Percentiles rank a stretch among this genome's conserved stretches.
Evolutionary conservation across 1,140 invertebrate genomes (phyloP).

Genomic region (Pinna nobilis): DNA sequence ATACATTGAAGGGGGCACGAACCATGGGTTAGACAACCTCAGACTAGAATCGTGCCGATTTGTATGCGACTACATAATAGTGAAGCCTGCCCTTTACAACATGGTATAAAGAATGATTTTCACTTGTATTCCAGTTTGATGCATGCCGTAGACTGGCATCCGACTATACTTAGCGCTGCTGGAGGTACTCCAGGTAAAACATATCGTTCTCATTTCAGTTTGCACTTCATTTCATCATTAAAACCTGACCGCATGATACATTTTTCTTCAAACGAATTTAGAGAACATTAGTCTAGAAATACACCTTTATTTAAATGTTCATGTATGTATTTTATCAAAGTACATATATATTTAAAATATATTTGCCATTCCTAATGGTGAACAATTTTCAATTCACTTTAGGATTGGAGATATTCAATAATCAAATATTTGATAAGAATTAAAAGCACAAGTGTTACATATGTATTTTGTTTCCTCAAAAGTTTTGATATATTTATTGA

Average conservation of each 20-base stretch:
- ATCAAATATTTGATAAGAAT: not conserved
- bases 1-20: too few relatives aligned
- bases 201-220: too few relatives aligned
- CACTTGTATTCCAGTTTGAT: conserved; percentile 61
- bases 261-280: too few relatives aligned
- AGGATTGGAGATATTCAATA: not conserved
- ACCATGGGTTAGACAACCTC: too few relatives aligned
- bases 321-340: too few relatives aligned
- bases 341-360: too few relatives aligned
- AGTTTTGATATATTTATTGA: not conserved
- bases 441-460: not conserved
- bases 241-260: too few relatives aligned
- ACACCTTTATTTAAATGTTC: too few relatives aligned
- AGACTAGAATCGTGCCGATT: too few relatives aligned
- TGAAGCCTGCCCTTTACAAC: not conserved
- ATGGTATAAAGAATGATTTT: not conserved
- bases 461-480: not conserved
- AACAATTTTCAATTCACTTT: not conserved
- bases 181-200: conserved; percentile 45
- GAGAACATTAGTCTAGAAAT: too few relatives aligned
- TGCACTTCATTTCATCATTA: too few relatives aligned
- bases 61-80: not conserved
- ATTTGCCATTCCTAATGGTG: not conserved
- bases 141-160: conserved; percentile 60
- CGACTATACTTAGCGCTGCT: conserved; percentile 53